Evolutionary conservation across 1,140 invertebrate species (phyloP), one percentile per base, ranked within the genome.

Genomic region (Cryptotermes secundus): DNA sequence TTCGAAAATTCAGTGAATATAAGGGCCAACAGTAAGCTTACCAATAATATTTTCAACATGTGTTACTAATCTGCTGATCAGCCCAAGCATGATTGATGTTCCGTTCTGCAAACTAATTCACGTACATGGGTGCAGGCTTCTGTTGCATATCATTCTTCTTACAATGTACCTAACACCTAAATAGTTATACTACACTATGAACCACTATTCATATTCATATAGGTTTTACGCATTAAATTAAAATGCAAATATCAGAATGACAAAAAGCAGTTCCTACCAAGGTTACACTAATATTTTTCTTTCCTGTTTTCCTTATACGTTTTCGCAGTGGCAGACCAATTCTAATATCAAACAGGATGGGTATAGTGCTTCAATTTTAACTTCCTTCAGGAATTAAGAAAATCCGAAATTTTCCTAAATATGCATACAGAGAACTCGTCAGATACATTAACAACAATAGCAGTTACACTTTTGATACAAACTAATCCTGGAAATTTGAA

Each of bases 11-110:
- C n/a, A n/a, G n/a, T n/a, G n/a, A n/a, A n/a, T n/a, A n/a, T n/a
- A n/a, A n/a, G n/a, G n/a, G n/a, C n/a, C n/a, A n/a, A n/a, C 36
- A 42, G 19, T 31, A 16, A 12, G 26, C 84, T 84, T 80, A 84
- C 81, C 79, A 53, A 42, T 59, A 84, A 59, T 26, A 84, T 81
- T 82, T 84, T 84, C 42, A 45, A 65, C 26, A 26, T 59, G 82
- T 34, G 26, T 84, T 36, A 53, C 24, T 81, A 84, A 19, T 0
- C 10, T 26, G 80, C 53, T 49, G 24, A 82, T 81, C 22, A 82
- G n/a, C 34, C 22, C 45, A 19, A 81, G 22, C 79, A 82, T 84
- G 26, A 7, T 31, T 31, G 59, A 31, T 31, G 6, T 3, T 9
- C 9, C 4, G n/a, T 31, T 59, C 26, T 72, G 26, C 2, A 72